Evolutionary conservation across 2,113 vertebrate species (phyloP).

Genomic region (Pluvianellus socialis): DNA sequence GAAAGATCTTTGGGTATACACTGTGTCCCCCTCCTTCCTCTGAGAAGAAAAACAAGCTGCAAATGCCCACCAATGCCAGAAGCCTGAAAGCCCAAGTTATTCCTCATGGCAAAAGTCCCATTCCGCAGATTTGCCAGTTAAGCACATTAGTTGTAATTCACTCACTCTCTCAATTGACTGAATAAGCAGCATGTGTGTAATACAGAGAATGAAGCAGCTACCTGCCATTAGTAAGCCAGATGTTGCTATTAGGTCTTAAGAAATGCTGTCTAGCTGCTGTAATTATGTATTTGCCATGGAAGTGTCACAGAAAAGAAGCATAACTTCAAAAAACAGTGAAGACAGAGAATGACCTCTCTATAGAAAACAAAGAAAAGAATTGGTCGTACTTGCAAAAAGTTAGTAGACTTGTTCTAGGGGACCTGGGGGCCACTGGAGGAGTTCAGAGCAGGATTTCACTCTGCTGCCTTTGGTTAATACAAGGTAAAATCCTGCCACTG

Average conservation of each 20-base stretch:
- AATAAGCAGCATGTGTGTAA: neutral
- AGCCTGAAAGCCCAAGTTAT: conserved; percentile 52
- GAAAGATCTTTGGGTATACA: conserved; percentile 34
- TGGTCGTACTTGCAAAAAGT: neutral
- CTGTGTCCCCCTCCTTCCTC: neutral
- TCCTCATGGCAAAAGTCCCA: conserved; percentile 48
- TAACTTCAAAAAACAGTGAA: neutral
- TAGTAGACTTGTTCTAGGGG: neutral
- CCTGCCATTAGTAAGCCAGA: neutral
- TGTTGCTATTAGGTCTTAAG: neutral
- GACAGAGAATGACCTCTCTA: neutral
- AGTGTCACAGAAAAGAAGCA: neutral
- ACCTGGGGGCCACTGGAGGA: neutral
- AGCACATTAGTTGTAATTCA: conserved; percentile 5
- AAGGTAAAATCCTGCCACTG: neutral
- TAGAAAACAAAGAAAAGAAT: neutral
- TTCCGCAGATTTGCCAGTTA: conserved; percentile 28
- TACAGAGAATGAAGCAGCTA: neutral
- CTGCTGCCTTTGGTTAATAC: neutral
- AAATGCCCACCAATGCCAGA: conserved; percentile 34
- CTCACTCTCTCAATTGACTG: neutral
- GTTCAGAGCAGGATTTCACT: neutral
- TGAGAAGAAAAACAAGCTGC: conserved; percentile 52
- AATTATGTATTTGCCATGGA: neutral
- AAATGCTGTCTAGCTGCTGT: neutral